Conservation (phyloP, 2,113 vertebrate species). For the Sinocyclocheilus anshuiensis region DNA sequence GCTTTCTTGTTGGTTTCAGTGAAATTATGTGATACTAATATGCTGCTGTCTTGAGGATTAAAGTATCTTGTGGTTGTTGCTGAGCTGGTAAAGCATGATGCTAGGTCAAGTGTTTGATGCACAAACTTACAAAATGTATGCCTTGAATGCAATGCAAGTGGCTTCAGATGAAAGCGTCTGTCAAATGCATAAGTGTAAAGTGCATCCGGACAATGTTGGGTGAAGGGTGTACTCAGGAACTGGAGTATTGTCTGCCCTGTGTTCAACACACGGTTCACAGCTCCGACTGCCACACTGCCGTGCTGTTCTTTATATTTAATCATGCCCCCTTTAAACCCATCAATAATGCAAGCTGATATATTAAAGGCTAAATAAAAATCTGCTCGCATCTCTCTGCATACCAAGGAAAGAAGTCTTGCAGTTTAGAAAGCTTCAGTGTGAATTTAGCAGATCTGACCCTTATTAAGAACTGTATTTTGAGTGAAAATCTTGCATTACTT, state of each 20-base stretch:
- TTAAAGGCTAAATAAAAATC: slow-evolving; percentile 64
- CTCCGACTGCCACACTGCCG: slow-evolving; percentile 7
- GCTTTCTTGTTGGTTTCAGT: neutral
- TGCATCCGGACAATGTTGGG: neutral
- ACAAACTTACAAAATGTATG: neutral
- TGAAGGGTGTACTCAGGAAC: neutral
- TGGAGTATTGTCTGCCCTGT: neutral
- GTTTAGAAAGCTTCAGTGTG: neutral
- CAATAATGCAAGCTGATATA: slow-evolving; percentile 74
- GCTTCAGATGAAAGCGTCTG: neutral
- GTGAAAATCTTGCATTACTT: too few relatives aligned
- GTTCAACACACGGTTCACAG: neutral
- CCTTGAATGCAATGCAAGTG: neutral
- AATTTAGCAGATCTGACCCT: neutral
- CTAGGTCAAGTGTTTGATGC: neutral
- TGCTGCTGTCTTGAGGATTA: neutral
- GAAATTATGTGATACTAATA: neutral
- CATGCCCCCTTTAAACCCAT: slow-evolving; percentile 69
- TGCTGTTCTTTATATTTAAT: slow-evolving; percentile 68
- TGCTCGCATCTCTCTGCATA: slow-evolving; percentile 13
- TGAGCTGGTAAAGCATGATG: neutral
- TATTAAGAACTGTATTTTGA: too few relatives aligned
- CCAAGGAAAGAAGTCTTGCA: neutral
- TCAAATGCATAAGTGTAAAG: neutral
- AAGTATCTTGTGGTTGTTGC: neutral